phyloP scores from a whole-genome alignment of 2,113 vertebrate species.

The Rattus rattus region DNA sequence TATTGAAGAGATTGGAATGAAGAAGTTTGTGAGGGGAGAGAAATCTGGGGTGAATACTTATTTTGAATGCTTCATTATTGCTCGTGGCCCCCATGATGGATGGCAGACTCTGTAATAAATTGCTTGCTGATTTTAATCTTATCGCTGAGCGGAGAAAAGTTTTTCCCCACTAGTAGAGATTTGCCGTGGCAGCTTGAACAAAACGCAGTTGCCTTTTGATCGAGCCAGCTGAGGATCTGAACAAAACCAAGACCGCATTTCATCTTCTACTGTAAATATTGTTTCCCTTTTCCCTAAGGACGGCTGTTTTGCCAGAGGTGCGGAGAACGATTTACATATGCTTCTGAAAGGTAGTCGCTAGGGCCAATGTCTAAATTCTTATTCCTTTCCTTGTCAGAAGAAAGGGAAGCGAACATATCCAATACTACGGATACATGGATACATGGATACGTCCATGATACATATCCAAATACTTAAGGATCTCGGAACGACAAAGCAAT shows the following conservation, averaged over 20 bases:
- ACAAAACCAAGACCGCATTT: constrained; percentile 55
- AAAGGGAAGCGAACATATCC: background rate
- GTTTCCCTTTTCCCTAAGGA: constrained; percentile 53
- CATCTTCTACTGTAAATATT: constrained; percentile 61
- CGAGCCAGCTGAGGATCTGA: constrained; percentile 32
- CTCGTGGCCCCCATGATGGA: constrained; percentile 46
- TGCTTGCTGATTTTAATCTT: constrained; percentile 64
- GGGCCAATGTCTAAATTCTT: constrained; percentile 46
- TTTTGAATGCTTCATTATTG: constrained; percentile 67
- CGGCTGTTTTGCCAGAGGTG: constrained; percentile 40
- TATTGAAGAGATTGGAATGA: background rate
- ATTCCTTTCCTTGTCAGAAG: constrained; percentile 34
- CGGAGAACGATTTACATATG: constrained; percentile 30
- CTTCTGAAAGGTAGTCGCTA: constrained; percentile 44
- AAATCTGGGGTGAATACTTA: constrained; percentile 54
- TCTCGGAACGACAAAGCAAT: background rate
- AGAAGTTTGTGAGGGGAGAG: constrained; percentile 37
- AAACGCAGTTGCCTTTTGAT: constrained; percentile 41
- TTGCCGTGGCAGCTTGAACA: constrained; percentile 30
- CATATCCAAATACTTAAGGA: background rate
- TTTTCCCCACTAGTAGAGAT: background rate
- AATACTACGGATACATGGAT: background rate
- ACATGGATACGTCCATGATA: too few species aligned
- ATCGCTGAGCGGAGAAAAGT: constrained; percentile 45
- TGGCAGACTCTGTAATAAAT: constrained; percentile 76